Evolutionary conservation across 2,888 invertebrate genomes (phyloP), one percentile per base, ranked within the genome.

Genomic region (Clistopyga incitator): DNA sequence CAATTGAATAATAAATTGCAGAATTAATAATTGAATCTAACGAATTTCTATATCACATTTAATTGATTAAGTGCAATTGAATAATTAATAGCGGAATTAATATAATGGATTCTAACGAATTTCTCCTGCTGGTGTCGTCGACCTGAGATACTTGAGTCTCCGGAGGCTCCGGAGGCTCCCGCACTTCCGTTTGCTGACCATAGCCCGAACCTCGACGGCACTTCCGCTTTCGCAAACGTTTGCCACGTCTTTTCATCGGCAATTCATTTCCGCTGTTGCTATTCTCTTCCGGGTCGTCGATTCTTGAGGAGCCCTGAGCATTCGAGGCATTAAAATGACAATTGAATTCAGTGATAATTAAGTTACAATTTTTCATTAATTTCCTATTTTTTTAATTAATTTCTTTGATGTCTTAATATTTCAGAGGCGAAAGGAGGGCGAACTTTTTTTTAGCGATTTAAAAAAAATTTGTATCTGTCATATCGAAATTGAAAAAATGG

Each of bases 111-210:
- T 23, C 90, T 86, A 42, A 92, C 92, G 91, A 91, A 47, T 87
- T 87, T 34, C 90, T 87, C 59, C 90, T 88, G 3, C 91, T 91
- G 6, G 83, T 94, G 89, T 88, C 95, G 89, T 89, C 96, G 93
- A 90, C 93, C 89, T 84, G 94, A 89, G 84, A 94, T 91, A 82
- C 96, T 94, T 88, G 97, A 95, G 81, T 96, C 95, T 89, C 96
- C 91, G 70, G 89, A 2, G 94, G 97, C 95, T 92, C 97, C 94
- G 87, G 95, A 8, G 93, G 90, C 56, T 93, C 94, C 64, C 93
- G 91, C 65, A 94, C 93, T 88, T 94, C 94, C 34, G 92, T 93
- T 83, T 93, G 92, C 67, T 91, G 92, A 3, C 93, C 90, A 78
- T 92, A 92, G 52, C 90, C 86, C 56, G 93, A 93, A 34, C 90